These are phyloP conservation scores for Patella caerulea DNA, from an alignment of 2,888 invertebrate genomes.

Conservation along the genomic window DNA sequence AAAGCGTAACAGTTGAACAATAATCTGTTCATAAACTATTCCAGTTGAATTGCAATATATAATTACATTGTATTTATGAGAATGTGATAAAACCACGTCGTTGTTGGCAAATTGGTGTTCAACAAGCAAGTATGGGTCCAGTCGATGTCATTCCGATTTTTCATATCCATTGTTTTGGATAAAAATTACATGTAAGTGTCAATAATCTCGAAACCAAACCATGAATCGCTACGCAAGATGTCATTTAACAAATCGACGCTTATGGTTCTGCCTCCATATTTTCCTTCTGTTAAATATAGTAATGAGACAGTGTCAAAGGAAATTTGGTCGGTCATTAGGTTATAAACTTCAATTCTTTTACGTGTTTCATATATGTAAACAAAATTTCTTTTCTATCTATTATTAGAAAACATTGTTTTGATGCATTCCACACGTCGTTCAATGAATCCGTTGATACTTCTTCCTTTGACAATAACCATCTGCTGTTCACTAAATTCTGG, in stretches of 20 bases:
- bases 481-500: not conserved
- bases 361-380: not conserved
- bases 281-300: not conserved
- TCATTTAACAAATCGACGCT: not conserved
- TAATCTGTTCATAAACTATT: not conserved
- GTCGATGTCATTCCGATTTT: too few relatives aligned
- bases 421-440: not conserved
- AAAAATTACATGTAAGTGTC: not conserved
- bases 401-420: not conserved
- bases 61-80: not conserved
- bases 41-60: not conserved
- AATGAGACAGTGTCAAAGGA: not conserved
- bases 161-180: not conserved
- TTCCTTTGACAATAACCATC: not conserved
- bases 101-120: too few relatives aligned
- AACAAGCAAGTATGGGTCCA: too few relatives aligned
- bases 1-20: not conserved
- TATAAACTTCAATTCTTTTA: not conserved
- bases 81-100: not conserved
- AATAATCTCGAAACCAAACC: not conserved
- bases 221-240: not conserved
- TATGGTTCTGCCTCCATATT: not conserved
- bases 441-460: not conserved
- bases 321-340: not conserved
- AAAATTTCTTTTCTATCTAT: not conserved